A percentile compares a stretch with the other conserved stretches of the same genome.
phyloP scores from a whole-genome alignment of 1,140 invertebrate species.

The Melipona quadrifasciata region DNA sequence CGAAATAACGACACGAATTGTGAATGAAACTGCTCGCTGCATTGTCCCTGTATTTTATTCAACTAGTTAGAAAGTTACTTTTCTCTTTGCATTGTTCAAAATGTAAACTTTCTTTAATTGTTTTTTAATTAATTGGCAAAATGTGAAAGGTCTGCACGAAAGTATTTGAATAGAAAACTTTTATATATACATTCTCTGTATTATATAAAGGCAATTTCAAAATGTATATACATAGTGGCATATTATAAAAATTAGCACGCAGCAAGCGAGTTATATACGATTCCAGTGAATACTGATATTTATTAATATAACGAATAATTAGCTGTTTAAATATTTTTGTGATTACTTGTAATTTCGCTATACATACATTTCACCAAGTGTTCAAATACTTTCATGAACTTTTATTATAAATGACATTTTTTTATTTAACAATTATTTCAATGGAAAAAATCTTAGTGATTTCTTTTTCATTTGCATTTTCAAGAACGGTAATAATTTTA shows the following conservation, averaged over 20 bases:
- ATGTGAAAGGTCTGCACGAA: background rate
- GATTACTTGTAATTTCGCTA: too few relatives aligned
- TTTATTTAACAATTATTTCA: background rate
- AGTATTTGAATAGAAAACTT: too few relatives aligned
- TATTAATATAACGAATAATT: too few relatives aligned
- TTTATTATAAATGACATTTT: background rate
- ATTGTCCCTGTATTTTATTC: background rate
- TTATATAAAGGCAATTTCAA: background rate
- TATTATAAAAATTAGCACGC: too few relatives aligned
- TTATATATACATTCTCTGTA: too few relatives aligned
- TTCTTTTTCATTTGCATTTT: background rate
- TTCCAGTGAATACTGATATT: too few relatives aligned
- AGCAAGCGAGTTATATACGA: too few relatives aligned
- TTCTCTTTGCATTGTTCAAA: background rate
- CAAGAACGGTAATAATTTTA: background rate
- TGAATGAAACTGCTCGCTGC: conserved; percentile 39
- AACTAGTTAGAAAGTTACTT: background rate
- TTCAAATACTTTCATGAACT: background rate
- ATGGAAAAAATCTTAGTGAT: background rate
- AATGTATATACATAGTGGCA: background rate
- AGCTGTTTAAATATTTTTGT: too few relatives aligned
- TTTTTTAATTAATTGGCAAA: background rate
- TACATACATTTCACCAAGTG: background rate
- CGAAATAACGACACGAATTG: conserved; percentile 37
- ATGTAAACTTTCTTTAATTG: background rate